Evolutionary conservation across 2,888 invertebrate genomes (phyloP).

Genomic region (Acleris sparsana): DNA sequence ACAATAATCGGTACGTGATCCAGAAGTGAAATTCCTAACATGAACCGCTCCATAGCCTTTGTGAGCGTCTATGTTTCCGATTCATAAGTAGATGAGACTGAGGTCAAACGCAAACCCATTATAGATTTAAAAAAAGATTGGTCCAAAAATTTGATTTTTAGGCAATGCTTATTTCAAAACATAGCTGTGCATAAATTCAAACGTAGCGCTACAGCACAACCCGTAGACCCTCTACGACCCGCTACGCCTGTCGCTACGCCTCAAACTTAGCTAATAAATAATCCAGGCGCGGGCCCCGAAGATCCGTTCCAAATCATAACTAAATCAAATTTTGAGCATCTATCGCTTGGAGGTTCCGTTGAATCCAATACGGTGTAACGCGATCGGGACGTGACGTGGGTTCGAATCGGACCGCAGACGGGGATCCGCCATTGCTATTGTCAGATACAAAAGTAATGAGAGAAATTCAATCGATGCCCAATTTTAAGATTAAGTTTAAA

Average conservation of each 20-base stretch:
- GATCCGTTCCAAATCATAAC: slow-evolving; percentile 35
- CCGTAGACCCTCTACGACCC: slow-evolving; percentile 10
- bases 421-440: slow-evolving; percentile 3
- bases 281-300: slow-evolving; percentile 15
- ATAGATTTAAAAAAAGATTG: too few relatives aligned
- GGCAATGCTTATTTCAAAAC: neutral
- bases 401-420: slow-evolving; percentile 23
- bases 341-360: slow-evolving; percentile 23
- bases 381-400: slow-evolving; percentile 28
- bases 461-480: slow-evolving; percentile 24
- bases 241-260: slow-evolving; percentile 3
- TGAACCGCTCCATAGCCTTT: too few relatives aligned
- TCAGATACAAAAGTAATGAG: slow-evolving; percentile 26
- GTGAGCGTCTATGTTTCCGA: too few relatives aligned
- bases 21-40: too few relatives aligned
- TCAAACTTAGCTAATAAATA: slow-evolving; percentile 17
- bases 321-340: slow-evolving; percentile 36
- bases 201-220: slow-evolving; percentile 1
- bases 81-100: too few relatives aligned
- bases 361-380: slow-evolving; percentile 31
- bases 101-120: too few relatives aligned
- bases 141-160: too few relatives aligned
- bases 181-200: neutral
- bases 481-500: too few relatives aligned
- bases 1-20: too few relatives aligned